A percentile compares a stretch with the other conserved stretches of the same genome.
phyloP scores from a whole-genome alignment of 2,797 vertebrate species.

The Arctocebus calabarensis region DNA sequence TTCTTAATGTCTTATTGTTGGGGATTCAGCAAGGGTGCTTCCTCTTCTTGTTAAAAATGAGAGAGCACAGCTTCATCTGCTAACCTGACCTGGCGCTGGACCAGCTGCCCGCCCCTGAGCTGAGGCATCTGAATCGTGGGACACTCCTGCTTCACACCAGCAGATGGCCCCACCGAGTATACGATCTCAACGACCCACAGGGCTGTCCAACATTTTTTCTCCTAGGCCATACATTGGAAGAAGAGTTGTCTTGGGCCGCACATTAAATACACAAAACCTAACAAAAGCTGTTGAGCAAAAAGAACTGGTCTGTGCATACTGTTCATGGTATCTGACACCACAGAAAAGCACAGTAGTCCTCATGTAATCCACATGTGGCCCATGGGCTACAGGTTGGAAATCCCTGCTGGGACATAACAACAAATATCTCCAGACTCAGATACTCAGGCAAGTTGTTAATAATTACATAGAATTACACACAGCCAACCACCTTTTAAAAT shows the following conservation, averaged over 20 bases:
- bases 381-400: too few species aligned
- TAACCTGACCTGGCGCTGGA: not conserved
- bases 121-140: not conserved
- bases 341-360: too few species aligned
- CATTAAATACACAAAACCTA: too few species aligned
- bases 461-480: not conserved
- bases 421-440: not conserved
- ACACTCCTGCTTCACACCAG: not conserved
- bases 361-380: too few species aligned
- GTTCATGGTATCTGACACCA: too few species aligned
- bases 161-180: not conserved
- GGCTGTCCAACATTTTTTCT: too few species aligned
- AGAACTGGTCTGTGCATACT: too few species aligned
- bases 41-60: constrained; percentile 31
- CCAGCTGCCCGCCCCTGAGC: not conserved
- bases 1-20: too few species aligned
- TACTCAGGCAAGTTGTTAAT: not conserved
- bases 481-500: constrained; percentile 22
- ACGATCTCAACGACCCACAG: not conserved
- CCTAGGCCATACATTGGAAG: too few species aligned
- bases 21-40: too few species aligned
- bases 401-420: not conserved
- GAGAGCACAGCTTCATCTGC: not conserved
- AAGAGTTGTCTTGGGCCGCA: too few species aligned
- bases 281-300: too few species aligned